These are phyloP conservation scores for Petaurus breviceps DNA, from an alignment of 2,113 vertebrate species.

Conservation along the genomic window DNA sequence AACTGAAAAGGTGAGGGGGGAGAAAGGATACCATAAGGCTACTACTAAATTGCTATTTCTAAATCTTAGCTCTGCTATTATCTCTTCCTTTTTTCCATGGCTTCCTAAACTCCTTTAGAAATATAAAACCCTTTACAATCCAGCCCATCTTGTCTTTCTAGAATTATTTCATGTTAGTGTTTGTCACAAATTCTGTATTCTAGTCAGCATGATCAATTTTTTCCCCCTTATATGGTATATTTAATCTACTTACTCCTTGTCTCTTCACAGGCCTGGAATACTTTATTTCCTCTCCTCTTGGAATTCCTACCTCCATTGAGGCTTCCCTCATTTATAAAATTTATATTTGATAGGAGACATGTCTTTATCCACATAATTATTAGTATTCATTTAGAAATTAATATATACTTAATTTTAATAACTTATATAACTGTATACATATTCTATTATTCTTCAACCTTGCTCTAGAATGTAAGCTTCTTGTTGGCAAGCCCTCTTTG, in stretches of 20 bases:
- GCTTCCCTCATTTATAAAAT: too few species aligned
- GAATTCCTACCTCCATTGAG: too few species aligned
- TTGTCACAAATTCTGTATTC: background rate
- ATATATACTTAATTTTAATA: too few species aligned
- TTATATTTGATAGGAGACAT: too few species aligned
- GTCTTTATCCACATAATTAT: too few species aligned
- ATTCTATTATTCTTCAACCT: too few species aligned
- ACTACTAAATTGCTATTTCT: background rate
- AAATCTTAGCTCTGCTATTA: background rate
- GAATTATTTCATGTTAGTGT: background rate
- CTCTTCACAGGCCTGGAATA: too few species aligned
- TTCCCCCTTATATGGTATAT: background rate
- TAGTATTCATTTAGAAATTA: too few species aligned
- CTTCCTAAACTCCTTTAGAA: background rate
- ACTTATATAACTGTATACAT: too few species aligned
- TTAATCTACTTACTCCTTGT: background rate
- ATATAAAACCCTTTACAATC: background rate
- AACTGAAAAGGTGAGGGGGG: background rate
- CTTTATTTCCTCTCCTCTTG: too few species aligned
- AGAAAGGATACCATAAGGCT: background rate
- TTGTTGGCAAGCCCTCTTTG: too few species aligned
- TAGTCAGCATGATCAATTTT: background rate
- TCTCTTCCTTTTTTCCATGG: background rate
- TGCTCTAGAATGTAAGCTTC: too few species aligned
- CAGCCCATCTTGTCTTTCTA: background rate